Evolutionary conservation across 2,797 vertebrate genomes (phyloP).

Genomic region (Pseudocheirus occidentalis): DNA sequence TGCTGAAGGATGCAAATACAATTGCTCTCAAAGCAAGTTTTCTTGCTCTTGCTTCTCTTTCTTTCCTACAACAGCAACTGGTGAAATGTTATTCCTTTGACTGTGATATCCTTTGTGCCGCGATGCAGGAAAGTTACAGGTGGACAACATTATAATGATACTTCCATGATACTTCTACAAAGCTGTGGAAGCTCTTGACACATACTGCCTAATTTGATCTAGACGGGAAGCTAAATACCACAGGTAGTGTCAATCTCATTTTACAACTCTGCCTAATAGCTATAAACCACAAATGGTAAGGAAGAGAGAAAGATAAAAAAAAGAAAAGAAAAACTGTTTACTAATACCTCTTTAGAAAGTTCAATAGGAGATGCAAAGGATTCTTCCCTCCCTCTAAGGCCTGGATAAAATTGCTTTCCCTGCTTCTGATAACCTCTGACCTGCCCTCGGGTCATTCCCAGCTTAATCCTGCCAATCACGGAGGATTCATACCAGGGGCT

Average conservation of each 20-base stretch:
- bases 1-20: background rate
- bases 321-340: background rate
- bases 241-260: background rate
- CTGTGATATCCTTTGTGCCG: background rate
- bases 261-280: background rate
- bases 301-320: background rate
- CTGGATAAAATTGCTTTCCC: background rate
- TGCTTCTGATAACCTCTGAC: slow-evolving; percentile 37
- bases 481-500: background rate
- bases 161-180: background rate
- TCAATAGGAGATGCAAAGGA: background rate
- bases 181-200: background rate
- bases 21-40: fast-evolving
- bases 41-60: background rate
- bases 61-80: background rate
- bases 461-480: background rate
- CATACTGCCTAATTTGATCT: background rate
- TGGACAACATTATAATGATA: background rate
- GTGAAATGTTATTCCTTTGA: no score
- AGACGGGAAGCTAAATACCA: background rate
- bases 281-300: background rate
- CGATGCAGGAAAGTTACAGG: background rate
- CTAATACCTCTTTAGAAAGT: background rate
- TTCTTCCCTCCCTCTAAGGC: background rate
- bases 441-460: background rate